Evolutionary conservation across 2,888 invertebrate genomes (phyloP).

Genomic region (Hypena proboscidalis): DNA sequence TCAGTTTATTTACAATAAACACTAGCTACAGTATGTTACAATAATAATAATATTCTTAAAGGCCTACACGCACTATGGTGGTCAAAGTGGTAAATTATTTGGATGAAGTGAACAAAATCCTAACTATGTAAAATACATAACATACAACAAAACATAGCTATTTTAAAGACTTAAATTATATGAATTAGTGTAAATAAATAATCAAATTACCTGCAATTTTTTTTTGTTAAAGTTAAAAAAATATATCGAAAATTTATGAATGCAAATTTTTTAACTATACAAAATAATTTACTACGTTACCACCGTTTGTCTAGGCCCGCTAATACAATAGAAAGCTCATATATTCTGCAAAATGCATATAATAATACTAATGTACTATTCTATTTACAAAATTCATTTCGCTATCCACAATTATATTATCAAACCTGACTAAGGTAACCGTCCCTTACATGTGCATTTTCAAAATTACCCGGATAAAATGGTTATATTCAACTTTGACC

Average conservation of each 20-base stretch:
- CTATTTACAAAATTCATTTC: slow-evolving; percentile 41
- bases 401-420: slow-evolving; percentile 20
- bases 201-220: no score
- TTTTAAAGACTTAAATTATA: no score
- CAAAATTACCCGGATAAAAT: slow-evolving; percentile 4
- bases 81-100: slow-evolving; percentile 21
- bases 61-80: slow-evolving; percentile 28
- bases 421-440: slow-evolving; percentile 4
- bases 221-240: no score
- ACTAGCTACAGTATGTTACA: slow-evolving; percentile 64
- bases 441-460: slow-evolving; percentile 1
- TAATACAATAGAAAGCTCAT: slow-evolving; percentile 57
- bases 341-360: slow-evolving; percentile 56
- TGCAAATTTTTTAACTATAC: no score
- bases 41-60: slow-evolving; percentile 52
- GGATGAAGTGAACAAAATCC: slow-evolving; percentile 1
- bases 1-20: slow-evolving; percentile 81
- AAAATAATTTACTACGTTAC: slow-evolving; percentile 17
- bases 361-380: slow-evolving; percentile 42
- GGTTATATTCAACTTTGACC: slow-evolving; percentile 1
- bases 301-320: slow-evolving; percentile 25
- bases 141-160: no score
- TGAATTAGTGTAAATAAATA: no score
- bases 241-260: no score
- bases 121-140: no score